Evolutionary conservation across 2,797 vertebrate species (phyloP), one percentile per base, ranked within the genome.

Genomic region (Pithecia hirsuta): DNA sequence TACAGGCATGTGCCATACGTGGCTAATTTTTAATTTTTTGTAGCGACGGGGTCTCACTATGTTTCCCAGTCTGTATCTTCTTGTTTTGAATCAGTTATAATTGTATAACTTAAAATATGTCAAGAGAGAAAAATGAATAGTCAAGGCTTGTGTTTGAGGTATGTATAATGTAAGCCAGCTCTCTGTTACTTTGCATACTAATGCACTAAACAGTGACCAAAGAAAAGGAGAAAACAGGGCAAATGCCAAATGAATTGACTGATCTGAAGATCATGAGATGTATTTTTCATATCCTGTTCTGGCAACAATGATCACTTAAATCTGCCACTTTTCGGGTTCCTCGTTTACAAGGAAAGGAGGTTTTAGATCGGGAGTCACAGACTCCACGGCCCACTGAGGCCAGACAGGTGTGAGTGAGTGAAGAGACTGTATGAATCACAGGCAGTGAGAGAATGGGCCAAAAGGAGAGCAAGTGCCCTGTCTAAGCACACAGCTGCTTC

Each of bases 71-170:
- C 64, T 67, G 64, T n/a, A 75, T 75, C 57, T 75, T 10, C 9
- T 86, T 74, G 70, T 91, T 96, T 92, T 83, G 20, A 93, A 80
- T 95, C 2, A 70, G 15, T 93, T 82, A 30, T 30, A 80, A 70
- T 61, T 76, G 14, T 12, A 46, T 74, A 78, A 52, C 39, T 90
- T 85, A 91, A 89, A 96, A 64, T 57, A 64, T n/a, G 24, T 17
- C 57, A 44, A n/a, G 61, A 79, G 36, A 41, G 30, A 93, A 41
- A 78, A 85, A 67, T 48, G 52, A 85, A 41, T 61, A n/a, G 55
- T 55, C 24, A 41, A 82, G 28, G 20, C 30, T 78, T 78, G 36
- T 48, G 50, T 81, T 78, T 70, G 41, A 36, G 36, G n/a, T 48
- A 0, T 75, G 24, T 83, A 36, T 4, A 72, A 11, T 50, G 80